Conservation (phyloP, 2,888 invertebrate genomes). For the Margaritifera margaritifera region DNA sequence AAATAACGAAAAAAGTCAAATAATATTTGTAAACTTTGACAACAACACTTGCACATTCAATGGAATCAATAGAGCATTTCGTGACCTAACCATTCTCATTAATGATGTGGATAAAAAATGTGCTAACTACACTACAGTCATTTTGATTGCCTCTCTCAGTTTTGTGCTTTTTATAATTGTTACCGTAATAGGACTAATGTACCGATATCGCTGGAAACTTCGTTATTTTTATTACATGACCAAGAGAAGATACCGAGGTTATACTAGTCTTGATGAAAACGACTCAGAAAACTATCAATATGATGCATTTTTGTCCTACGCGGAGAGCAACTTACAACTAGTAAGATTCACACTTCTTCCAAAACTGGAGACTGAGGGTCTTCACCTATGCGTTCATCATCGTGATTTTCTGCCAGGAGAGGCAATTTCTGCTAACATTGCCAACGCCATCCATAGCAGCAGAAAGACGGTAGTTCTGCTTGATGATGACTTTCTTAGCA, state of each 20-base stretch:
- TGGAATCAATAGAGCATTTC: too few species aligned
- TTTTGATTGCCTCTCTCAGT: too few species aligned
- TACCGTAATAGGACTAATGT: constrained; percentile 18
- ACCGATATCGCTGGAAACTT: constrained; percentile 34
- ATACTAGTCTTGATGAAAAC: background rate
- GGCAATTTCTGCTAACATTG: constrained; percentile 41
- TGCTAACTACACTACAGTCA: too few species aligned
- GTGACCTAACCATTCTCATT: too few species aligned
- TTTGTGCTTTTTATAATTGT: constrained; percentile 6
- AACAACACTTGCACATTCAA: too few species aligned
- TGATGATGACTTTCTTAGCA: constrained; percentile 27
- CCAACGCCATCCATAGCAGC: constrained; percentile 39
- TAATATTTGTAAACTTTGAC: too few species aligned
- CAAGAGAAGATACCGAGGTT: constrained; percentile 15
- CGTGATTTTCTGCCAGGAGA: constrained; percentile 44
- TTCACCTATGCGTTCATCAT: constrained; percentile 42
- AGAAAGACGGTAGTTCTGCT: constrained; percentile 42
- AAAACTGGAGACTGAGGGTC: constrained; percentile 17
- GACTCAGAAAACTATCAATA: constrained; percentile 18
- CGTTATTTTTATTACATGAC: constrained; percentile 31
- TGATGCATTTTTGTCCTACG: constrained; percentile 41
- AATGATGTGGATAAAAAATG: too few species aligned
- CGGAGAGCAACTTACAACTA: constrained; percentile 19
- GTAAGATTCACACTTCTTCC: constrained; percentile 14
- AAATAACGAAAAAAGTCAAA: too few species aligned